Base-by-base conservation (phyloP, 64 coral and sea anemone species). In the Astreopora myriophthalma region DNA sequence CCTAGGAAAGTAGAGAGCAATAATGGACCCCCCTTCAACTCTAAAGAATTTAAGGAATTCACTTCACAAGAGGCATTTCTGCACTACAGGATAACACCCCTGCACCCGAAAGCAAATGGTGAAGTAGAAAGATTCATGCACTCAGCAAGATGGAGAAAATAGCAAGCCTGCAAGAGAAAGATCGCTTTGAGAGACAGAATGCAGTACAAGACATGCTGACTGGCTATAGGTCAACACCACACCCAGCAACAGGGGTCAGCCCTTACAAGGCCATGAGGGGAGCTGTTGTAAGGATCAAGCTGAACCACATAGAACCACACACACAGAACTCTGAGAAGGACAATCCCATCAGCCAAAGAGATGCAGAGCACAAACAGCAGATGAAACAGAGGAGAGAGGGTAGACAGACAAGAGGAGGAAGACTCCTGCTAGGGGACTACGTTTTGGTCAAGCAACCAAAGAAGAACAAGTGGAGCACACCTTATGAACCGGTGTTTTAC, bases 21-120 rank as follows among this genome's bases (percentile, higher is more conserved):
- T 67, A 90, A 90, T 49, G 70, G 87, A 89, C 93, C 79, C 26
- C 92, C 86, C 2, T 94, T 94, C 76, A 94, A 89, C 40, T 88
- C 86, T n/a, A 85, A 85, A 65, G 85, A 94, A n/a, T 94, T 81
- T 68, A 30, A 69, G 22, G 85, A 88, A 13, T 88, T 94, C 38
- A 85, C 75, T 20, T 22, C 34, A 1, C 9, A 80, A 52, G 92
- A 93, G 71, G 84, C 63, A 93, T 88, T 88, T 36, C 8, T 80
- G 28, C 85, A 78, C 29, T 86, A 94, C 86, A 94, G 24, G 6
- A 32, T 94, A 37, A 89, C 77, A 42, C 92, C 92, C 3, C 27
- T 40, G 3, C 85, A 88, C 68, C 76, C 75, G 6, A 48, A 76
- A 89, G 92, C 92, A 17, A 94, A 94, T 19, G 23, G 92, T 13